Base-by-base conservation (phyloP, 2,888 invertebrate species). In the Myathropa florea region DNA sequence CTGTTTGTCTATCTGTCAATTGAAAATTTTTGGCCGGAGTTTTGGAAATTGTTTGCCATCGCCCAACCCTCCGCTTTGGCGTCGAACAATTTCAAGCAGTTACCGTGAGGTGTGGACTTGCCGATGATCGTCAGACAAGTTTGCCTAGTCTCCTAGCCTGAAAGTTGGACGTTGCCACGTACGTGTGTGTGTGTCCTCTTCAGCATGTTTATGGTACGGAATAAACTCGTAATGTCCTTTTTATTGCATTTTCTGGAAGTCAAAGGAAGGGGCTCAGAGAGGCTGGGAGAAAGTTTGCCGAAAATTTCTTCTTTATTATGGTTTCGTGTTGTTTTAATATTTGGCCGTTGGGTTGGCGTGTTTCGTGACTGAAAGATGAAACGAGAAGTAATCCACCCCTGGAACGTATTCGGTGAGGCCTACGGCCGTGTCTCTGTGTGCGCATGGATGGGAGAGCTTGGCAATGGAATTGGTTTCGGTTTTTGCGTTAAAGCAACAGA, bases 131-230 rank as follows among this genome's bases (percentile, higher is more conserved):
- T 4, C 39, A 24, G 2, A 23, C 59, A 57, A 3, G n/a, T 26
- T 10, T 12, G 57, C 4, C n/a, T 0, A 46, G n/a, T 33, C 6
- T 3, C 39, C 39, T 39, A 3, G 14, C 59, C 68, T 21, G 53
- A 72, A 79, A 72, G 71, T 79, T 71, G 57, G 59, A 59, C 65
- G 65, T 59, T n/a, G 6, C 46, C 33, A 7, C n/a, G 36, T 18
- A 4, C 10, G 60, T 9, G 36, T 12, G 10, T 4, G 21, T 28
- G 12, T 26, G 60, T 46, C 1, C 3, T 7, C 3, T 46, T n/a
- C 28, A 57, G 23, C 33, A 24, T 72, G 65, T 59, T 72, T 61
- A 59, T 72, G 71, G 59, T 64, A 30, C 21, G 59, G 46, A 57
- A 57, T 46, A 39, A 59, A 57, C 36, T 78, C 26, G 4, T 61